These are phyloP conservation scores for Clepsis dumicolana DNA, from an alignment of 2,888 invertebrate genomes.

Conservation along the genomic window DNA sequence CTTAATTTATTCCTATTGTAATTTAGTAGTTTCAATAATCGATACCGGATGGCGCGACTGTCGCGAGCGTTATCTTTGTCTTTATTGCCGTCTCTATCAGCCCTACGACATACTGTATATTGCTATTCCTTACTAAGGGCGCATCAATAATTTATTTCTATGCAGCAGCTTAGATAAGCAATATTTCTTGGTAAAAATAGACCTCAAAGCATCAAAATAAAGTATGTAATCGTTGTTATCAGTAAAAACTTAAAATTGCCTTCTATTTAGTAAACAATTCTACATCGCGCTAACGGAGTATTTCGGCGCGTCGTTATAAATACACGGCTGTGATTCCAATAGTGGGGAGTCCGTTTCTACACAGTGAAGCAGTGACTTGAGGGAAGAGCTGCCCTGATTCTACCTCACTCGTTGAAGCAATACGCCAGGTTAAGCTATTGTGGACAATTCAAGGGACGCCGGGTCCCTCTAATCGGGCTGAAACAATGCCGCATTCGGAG, in stretches of 20 bases:
- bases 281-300: conserved; percentile 41
- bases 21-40: conserved; percentile 22
- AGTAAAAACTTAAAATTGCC: not conserved
- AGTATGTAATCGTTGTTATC: not conserved
- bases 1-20: conserved; percentile 2
- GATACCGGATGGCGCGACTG: conserved; percentile 37
- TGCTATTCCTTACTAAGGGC: conserved; percentile 24
- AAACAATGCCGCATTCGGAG: conserved; percentile 38
- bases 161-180: not conserved
- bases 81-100: conserved; percentile 25
- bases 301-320: conserved; percentile 20
- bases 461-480: conserved; percentile 23
- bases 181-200: not conserved
- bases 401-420: conserved; percentile 40
- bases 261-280: not conserved
- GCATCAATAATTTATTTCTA: conserved; percentile 5
- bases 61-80: not conserved
- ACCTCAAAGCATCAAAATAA: not conserved
- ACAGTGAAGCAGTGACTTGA: conserved; percentile 41
- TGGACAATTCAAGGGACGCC: conserved; percentile 14
- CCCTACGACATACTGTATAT: not conserved
- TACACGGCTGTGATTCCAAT: not conserved
- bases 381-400: conserved; percentile 39
- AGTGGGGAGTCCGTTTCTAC: conserved; percentile 45
- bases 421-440: conserved; percentile 26